Percentiles rank a stretch among this genome's conserved stretches.
Evolutionary conservation across 1,140 invertebrate species (phyloP).

Genomic region (Teleogryllus occipitalis): DNA sequence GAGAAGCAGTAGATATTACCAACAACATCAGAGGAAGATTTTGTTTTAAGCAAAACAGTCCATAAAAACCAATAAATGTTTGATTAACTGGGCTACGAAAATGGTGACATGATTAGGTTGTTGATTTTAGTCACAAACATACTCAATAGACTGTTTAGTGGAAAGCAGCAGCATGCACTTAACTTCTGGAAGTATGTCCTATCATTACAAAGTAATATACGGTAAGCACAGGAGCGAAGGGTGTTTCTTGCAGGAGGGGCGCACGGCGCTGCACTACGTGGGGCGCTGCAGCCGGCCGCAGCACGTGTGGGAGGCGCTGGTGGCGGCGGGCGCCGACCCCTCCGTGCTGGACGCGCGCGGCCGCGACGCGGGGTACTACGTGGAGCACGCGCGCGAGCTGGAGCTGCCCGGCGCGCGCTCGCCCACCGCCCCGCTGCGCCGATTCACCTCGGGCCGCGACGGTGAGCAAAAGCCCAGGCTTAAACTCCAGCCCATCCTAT

Average conservation of each 20-base stretch:
- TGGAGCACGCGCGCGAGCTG: slow-evolving; percentile 46
- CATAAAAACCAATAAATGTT: no score
- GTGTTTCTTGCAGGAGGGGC: slow-evolving; percentile 48
- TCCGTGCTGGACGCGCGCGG: slow-evolving; percentile 55
- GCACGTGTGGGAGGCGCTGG: slow-evolving; percentile 52
- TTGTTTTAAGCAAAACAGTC: no score
- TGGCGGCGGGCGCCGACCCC: slow-evolving; percentile 56
- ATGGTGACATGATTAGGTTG: no score
- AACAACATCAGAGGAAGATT: no score
- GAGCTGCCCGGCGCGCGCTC: slow-evolving; percentile 47
- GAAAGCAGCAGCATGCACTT: no score
- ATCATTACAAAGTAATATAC: no score
- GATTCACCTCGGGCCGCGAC: slow-evolving; percentile 16
- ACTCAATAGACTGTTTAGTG: no score
- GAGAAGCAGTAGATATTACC: no score
- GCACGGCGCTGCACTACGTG: slow-evolving; percentile 75
- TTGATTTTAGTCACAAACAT: no score
- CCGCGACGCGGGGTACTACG: slow-evolving; percentile 61
- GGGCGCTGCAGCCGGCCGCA: slow-evolving; percentile 54
- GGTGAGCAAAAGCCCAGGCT: slow-evolving; percentile 2
- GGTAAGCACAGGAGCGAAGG: background rate
- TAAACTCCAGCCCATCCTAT: no score
- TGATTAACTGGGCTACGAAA: no score
- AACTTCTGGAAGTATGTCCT: no score
- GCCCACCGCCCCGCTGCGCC: slow-evolving; percentile 24